Evolutionary conservation across 2,797 vertebrate species (phyloP).

Genomic region (Trachops cirrhosus): DNA sequence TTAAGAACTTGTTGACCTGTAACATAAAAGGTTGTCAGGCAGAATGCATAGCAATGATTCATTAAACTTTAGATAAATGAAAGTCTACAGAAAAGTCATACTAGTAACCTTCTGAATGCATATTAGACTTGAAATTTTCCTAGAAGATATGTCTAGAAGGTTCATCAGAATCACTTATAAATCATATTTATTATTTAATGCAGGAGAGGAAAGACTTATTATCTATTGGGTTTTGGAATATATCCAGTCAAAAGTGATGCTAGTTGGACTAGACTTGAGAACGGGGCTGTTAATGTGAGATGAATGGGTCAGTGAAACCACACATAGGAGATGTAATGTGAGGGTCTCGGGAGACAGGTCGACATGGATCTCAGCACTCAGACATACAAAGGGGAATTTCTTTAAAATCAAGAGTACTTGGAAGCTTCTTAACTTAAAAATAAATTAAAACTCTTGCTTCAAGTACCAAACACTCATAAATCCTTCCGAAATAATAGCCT

Average conservation of each 20-base stretch:
- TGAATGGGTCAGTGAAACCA: background rate
- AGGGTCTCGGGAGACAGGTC: background rate
- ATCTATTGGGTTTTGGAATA: constrained; percentile 6
- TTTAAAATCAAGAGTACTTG: background rate
- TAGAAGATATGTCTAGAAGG: background rate
- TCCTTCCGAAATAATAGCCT: background rate
- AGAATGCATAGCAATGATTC: background rate
- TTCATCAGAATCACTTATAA: constrained; percentile 45
- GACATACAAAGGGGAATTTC: background rate
- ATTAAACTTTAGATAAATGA: constrained; percentile 8
- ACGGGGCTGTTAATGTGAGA: background rate
- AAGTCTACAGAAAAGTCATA: background rate
- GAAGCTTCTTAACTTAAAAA: background rate
- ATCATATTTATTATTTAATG: constrained; percentile 50
- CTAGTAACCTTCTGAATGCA: background rate
- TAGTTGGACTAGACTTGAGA: constrained; percentile 4
- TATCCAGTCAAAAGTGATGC: background rate
- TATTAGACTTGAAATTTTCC: constrained; percentile 37
- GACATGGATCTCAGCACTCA: background rate
- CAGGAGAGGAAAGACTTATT: constrained; percentile 14
- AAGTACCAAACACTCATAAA: background rate
- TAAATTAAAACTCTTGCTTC: background rate
- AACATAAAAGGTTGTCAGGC: background rate
- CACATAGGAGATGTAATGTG: background rate
- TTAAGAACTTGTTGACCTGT: background rate